Conservation (phyloP, 2,113 vertebrate genomes). For the Catharus minimus region DNA sequence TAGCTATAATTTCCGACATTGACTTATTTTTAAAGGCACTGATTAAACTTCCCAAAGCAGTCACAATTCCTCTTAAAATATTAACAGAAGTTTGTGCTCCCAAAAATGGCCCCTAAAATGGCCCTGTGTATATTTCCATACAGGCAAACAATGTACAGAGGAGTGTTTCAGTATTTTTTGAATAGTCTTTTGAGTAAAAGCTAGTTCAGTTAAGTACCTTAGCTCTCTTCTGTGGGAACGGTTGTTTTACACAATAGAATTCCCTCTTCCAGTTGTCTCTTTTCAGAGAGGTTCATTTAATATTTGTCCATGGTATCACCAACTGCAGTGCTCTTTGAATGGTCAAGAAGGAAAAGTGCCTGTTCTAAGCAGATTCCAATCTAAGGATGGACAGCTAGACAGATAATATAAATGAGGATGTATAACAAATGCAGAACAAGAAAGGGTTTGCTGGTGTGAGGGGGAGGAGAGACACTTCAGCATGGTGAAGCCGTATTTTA, state of each 20-base stretch:
- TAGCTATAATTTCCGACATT: background rate
- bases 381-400: conserved; percentile 19
- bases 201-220: conserved; percentile 13
- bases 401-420: conserved; percentile 39
- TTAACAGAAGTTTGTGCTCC: background rate
- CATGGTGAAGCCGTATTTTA: conserved; percentile 44
- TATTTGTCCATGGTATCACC: conserved; percentile 36
- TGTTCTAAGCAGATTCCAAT: conserved; percentile 39
- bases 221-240: conserved; percentile 10
- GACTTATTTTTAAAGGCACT: background rate
- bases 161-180: conserved; percentile 4
- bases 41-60: background rate
- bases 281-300: conserved; percentile 57
- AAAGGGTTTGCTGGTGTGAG: conserved; percentile 24
- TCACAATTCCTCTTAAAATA: background rate
- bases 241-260: conserved; percentile 46
- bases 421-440: conserved; percentile 36
- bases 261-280: conserved; percentile 13
- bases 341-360: conserved; percentile 40
- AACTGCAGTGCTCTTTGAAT: conserved; percentile 53
- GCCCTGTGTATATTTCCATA: background rate
- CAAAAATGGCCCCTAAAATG: background rate
- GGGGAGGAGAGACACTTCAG: conserved; percentile 30
- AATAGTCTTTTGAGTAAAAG: conserved; percentile 35
- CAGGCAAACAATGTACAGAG: background rate